Evolutionary conservation across 2,888 invertebrate species (phyloP), one percentile per base, ranked within the genome.

Genomic region (Chrysotoxum bicinctum): DNA sequence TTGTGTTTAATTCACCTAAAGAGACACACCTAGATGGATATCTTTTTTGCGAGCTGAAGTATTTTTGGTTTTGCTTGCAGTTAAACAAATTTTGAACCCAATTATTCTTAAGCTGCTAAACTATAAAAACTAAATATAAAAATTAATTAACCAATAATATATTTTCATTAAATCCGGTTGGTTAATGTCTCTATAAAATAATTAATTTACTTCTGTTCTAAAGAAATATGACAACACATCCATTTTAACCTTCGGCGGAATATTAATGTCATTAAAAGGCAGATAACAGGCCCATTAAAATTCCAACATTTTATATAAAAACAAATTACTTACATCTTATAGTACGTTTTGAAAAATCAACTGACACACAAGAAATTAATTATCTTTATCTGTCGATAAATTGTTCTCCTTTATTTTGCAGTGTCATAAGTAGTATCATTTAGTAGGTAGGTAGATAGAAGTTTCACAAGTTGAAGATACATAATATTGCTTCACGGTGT

Each of bases 381-480:
- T 52, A 32, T 64, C 32, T 54, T 73, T 26, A 32, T 64, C 37
- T 40, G 23, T 62, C 54, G 23, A 74, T 69, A 60, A 77, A 69
- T 64, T n/a, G 37, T 60, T 60, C 40, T 23, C 21, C 52, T 60
- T 60, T 40, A 60, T 69, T 69, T 64, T 52, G 69, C 58, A 43
- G 69, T 60, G 19, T 21, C 21, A 16, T n/a, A 50, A 50, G 66
- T 52, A 35, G 48, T 52, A 43, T 32, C 60, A 69, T 23, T 60
- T 30, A 32, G 64, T 32, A n/a, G 43, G 40, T 16, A n/a, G 45
- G n/a, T 43, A 10, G 16, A 19, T 19, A 21, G 14, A 21, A 32
- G 32, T 58, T 52, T 30, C 62, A 54, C 23, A 68, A 23, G 6
- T 14, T 50, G 50, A 45, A 19, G 10, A 10, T 35, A 19, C 16